phyloP scores from a whole-genome alignment of 2,888 invertebrate genomes.

The Stenolophus ochropezus region DNA sequence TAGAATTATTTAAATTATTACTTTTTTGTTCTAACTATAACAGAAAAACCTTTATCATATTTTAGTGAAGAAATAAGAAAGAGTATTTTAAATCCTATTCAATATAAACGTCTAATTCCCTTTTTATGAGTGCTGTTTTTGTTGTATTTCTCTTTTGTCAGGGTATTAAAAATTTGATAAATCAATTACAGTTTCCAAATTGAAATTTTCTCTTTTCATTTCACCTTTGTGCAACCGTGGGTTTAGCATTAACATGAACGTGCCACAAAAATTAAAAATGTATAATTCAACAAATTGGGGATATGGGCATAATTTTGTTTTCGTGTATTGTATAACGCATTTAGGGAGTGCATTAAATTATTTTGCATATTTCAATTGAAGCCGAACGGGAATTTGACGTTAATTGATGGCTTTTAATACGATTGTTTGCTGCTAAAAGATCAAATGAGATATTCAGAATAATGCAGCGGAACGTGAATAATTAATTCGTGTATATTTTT shows the following conservation, averaged over 20 bases:
- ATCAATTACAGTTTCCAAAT: neutral
- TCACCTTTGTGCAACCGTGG: neutral
- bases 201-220: neutral
- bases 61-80: too few relatives aligned
- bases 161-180: neutral
- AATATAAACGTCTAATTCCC: neutral
- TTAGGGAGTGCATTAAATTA: conserved; percentile 20
- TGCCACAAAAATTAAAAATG: conserved; percentile 3
- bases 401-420: conserved; percentile 25
- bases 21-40: too few relatives aligned
- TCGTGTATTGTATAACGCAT: neutral
- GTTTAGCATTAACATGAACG: neutral
- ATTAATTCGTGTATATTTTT: neutral
- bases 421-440: neutral
- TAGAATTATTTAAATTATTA: too few relatives aligned
- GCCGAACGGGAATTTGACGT: neutral
- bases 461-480: neutral
- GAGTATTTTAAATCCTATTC: too few relatives aligned
- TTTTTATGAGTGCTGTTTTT: neutral
- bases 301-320: conserved; percentile 2
- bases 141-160: neutral
- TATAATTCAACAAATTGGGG: conserved; percentile 1
- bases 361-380: conserved; percentile 9
- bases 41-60: too few relatives aligned
- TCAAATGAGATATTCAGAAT: neutral